phyloP scores from a whole-genome alignment of 2,888 invertebrate genomes.

The Agrenia bidenticulata region DNA sequence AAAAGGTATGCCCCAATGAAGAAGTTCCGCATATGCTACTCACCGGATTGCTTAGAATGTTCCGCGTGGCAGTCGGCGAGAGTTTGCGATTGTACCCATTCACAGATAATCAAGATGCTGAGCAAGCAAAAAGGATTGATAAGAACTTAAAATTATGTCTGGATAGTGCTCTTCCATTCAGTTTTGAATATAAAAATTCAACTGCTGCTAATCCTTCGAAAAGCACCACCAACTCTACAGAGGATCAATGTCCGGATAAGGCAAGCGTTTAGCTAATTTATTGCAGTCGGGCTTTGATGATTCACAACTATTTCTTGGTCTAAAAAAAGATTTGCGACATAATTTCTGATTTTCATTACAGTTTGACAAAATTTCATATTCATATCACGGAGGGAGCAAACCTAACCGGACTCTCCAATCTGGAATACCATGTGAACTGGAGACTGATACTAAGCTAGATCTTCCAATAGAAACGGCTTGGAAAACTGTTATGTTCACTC shows the following conservation, averaged over 20 bases:
- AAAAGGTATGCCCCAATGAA: conserved; percentile 33
- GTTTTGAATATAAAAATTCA: conserved; percentile 15
- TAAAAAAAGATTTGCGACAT: too few species aligned
- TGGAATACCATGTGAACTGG: conserved; percentile 26
- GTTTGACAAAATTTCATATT: neutral
- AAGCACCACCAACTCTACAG: neutral
- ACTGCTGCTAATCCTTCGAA: neutral
- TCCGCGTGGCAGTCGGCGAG: conserved; percentile 39
- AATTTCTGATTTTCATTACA: neutral
- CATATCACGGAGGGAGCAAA: neutral
- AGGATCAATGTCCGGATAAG: neutral
- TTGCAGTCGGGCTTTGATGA: neutral
- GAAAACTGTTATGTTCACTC: conserved; percentile 44
- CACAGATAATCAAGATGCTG: conserved; percentile 7
- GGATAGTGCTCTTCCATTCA: conserved; percentile 20
- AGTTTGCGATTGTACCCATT: conserved; percentile 38
- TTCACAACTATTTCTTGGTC: too few species aligned
- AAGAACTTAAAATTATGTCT: conserved; percentile 27
- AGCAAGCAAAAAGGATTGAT: conserved; percentile 19
- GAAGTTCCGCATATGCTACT: conserved; percentile 28
- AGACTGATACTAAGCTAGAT: conserved; percentile 37
- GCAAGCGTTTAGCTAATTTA: neutral
- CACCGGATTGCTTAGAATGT: conserved; percentile 40
- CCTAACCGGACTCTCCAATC: conserved; percentile 23
- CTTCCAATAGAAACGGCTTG: conserved; percentile 40